These are phyloP conservation scores for Cheiracanthium punctorium DNA, from an alignment of 2,888 invertebrate genomes.

Conservation along the genomic window DNA sequence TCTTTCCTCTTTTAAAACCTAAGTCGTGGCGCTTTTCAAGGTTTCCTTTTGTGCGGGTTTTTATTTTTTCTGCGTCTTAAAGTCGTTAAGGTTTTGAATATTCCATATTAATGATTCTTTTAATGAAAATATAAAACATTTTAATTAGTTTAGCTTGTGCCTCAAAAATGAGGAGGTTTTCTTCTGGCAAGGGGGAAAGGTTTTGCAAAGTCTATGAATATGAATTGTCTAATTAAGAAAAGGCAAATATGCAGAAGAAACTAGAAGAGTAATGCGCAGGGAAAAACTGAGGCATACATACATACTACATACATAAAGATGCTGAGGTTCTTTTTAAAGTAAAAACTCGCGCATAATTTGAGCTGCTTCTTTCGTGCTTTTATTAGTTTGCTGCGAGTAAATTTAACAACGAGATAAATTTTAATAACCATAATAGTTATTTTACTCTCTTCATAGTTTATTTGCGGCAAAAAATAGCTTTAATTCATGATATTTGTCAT, in stretches of 20 bases:
- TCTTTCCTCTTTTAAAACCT: background rate
- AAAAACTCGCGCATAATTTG: background rate
- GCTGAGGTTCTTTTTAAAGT: background rate
- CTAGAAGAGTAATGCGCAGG: background rate
- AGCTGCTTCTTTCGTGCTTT: background rate
- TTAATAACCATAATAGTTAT: slow-evolving; percentile 13
- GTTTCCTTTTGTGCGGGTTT: too few relatives aligned
- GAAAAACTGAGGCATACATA: background rate
- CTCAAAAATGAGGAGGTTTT: slow-evolving; percentile 53
- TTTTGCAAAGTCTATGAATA: slow-evolving; percentile 49
- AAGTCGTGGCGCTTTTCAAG: background rate
- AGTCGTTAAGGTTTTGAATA: slow-evolving; percentile 67
- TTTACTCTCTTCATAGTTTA: background rate
- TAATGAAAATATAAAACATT: slow-evolving; percentile 66
- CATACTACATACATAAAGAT: too few relatives aligned
- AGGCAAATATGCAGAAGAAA: slow-evolving; percentile 10
- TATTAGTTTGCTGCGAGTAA: background rate
- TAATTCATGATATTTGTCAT: background rate
- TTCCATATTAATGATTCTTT: slow-evolving; percentile 66
- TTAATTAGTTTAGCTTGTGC: slow-evolving; percentile 68
- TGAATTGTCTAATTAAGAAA: slow-evolving; percentile 64
- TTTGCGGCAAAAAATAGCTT: background rate
- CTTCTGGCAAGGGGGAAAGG: background rate
- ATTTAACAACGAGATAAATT: background rate
- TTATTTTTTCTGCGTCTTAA: slow-evolving; percentile 27